Evolutionary conservation across 2,888 invertebrate genomes (phyloP).

Genomic region (Plutella xylostella): DNA sequence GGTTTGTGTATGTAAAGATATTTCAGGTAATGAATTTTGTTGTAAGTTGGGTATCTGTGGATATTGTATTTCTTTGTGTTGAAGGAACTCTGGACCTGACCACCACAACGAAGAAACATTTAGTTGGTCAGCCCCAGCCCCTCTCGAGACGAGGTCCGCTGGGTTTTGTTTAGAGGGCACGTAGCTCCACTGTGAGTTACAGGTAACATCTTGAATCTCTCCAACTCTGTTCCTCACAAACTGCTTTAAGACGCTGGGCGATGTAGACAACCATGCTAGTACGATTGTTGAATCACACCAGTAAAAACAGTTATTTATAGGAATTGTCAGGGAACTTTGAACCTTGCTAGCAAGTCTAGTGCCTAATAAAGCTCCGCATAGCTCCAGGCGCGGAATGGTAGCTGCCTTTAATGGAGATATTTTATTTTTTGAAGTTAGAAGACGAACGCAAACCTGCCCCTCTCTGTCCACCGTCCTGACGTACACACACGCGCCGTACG

Average conservation of each 20-base stretch:
- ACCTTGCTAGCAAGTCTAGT: neutral
- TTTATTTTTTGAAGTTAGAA: conserved; percentile 4
- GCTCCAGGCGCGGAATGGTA: neutral
- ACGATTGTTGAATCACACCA: neutral
- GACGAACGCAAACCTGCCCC: neutral
- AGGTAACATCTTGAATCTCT: neutral
- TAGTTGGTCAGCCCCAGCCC: neutral
- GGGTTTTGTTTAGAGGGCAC: neutral
- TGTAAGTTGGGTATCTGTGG: no score
- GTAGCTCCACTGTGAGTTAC: neutral
- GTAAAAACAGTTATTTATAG: neutral
- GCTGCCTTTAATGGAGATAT: neutral
- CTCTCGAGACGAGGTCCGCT: conserved; percentile 1
- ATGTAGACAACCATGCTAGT: neutral
- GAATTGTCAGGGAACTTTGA: neutral
- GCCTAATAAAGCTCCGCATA: neutral
- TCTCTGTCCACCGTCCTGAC: neutral
- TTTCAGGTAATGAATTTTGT: no score
- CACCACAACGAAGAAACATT: neutral
- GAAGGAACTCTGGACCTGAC: neutral
- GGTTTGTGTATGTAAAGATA: no score
- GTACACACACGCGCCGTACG: conserved; percentile 14
- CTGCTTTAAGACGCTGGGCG: neutral
- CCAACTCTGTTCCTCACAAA: neutral
- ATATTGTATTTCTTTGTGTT: neutral